These are phyloP conservation scores for Bombus confusus DNA, from an alignment of 1,140 invertebrate species.

Conservation along the genomic window DNA sequence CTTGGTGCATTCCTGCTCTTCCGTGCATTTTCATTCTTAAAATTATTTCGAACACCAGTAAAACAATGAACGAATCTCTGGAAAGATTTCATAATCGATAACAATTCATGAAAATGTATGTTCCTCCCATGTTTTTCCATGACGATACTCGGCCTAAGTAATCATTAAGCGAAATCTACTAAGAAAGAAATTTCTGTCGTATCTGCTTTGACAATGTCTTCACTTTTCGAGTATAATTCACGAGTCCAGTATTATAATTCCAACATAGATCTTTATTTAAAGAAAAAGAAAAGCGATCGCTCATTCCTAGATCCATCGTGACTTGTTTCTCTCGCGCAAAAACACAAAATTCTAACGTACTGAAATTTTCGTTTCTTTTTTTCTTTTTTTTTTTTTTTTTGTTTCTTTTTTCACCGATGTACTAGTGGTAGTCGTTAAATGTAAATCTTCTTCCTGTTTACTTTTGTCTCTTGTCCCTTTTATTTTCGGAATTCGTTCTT, in stretches of 20 bases:
- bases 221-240: neutral
- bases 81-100: neutral
- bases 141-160: slow-evolving; percentile 31
- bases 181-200: neutral
- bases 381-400: neutral
- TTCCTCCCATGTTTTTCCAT: neutral
- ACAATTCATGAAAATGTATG: neutral
- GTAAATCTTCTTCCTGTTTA: neutral
- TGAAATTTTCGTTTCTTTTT: slow-evolving; percentile 10
- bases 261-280: neutral
- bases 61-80: neutral
- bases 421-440: neutral
- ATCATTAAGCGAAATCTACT: neutral
- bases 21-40: neutral
- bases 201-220: neutral
- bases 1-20: slow-evolving; percentile 1
- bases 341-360: slow-evolving; percentile 12
- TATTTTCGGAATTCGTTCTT: neutral
- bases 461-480: neutral
- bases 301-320: slow-evolving; percentile 22
- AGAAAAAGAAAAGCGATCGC: neutral
- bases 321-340: neutral
- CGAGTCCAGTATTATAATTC: neutral
- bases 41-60: neutral
- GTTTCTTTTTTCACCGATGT: neutral